These are phyloP conservation scores for Rallus limicola DNA, from an alignment of 2,113 vertebrate species.

Conservation along the genomic window DNA sequence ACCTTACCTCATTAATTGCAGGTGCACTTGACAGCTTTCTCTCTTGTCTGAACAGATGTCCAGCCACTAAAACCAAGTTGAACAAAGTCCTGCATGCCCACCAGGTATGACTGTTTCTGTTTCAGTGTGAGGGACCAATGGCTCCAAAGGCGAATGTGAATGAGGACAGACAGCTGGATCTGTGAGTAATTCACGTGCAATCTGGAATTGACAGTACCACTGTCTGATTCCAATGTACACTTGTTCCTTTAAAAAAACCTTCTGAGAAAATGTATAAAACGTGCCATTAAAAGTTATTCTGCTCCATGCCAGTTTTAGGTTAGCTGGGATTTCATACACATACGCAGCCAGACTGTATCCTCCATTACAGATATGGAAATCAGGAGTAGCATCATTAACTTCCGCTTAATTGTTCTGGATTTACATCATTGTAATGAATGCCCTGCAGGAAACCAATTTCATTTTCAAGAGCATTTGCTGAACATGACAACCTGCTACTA, in stretches of 20 bases:
- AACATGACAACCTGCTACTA: conserved; percentile 16
- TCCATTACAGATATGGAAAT: background rate
- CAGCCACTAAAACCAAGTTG: background rate
- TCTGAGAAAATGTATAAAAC: background rate
- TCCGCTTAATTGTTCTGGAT: conserved; percentile 10
- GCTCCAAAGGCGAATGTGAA: background rate
- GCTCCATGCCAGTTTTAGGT: background rate
- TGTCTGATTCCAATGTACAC: background rate
- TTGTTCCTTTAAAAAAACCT: background rate
- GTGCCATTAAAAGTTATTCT: background rate
- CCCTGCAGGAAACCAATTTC: conserved; percentile 11
- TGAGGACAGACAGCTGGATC: background rate
- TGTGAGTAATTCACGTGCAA: background rate
- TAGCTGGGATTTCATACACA: background rate
- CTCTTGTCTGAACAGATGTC: background rate
- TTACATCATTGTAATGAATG: background rate
- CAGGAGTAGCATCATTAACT: background rate
- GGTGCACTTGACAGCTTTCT: background rate
- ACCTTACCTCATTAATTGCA: conserved; percentile 45
- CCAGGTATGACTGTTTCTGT: background rate
- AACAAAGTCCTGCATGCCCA: background rate
- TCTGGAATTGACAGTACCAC: conserved; percentile 6
- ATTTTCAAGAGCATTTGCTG: conserved; percentile 25
- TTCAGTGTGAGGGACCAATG: background rate
- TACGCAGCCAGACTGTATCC: background rate